Percentiles rank a stretch among this genome's conserved stretches.
These are phyloP conservation scores for Hucho hucho DNA, from an alignment of 2,113 vertebrate genomes.

Conservation along the genomic window DNA sequence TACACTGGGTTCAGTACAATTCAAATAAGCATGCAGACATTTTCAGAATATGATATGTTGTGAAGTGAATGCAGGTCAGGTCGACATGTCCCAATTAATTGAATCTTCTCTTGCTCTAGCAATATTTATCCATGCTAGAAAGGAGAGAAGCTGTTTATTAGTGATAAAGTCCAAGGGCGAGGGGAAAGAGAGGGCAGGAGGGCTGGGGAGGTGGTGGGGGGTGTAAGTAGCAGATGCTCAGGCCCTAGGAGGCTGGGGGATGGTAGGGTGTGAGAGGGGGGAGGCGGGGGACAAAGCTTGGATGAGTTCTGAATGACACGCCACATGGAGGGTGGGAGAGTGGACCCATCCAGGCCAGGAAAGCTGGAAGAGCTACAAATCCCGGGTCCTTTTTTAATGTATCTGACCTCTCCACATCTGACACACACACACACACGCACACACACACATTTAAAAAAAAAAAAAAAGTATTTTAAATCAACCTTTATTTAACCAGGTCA, in stretches of 20 bases:
- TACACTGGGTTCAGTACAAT: too few relatives aligned
- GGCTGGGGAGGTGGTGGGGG: background rate
- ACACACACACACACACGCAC: constrained; percentile 1
- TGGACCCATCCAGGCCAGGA: background rate
- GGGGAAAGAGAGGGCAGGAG: constrained; percentile 3
- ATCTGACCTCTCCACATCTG: background rate
- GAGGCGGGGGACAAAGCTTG: constrained; percentile 15
- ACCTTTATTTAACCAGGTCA: too few relatives aligned
- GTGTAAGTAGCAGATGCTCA: constrained; percentile 66
- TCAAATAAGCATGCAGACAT: too few relatives aligned
- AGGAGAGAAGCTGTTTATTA: background rate
- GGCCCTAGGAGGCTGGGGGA: constrained; percentile 42
- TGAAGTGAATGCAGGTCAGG: background rate
- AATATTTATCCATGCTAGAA: background rate
- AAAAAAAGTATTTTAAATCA: too few relatives aligned
- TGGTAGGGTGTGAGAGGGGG: constrained; percentile 17
- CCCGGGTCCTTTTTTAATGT: background rate
- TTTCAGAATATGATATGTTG: too few relatives aligned
- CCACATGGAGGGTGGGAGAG: constrained; percentile 19
- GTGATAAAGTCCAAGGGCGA: constrained; percentile 12
- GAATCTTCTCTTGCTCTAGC: background rate
- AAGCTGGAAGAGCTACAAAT: background rate
- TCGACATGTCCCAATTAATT: background rate
- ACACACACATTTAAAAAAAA: background rate
- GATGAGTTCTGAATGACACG: constrained; percentile 50